Evolutionary conservation across 2,797 vertebrate species (phyloP), one percentile per base, ranked within the genome.

Genomic region (Salarias fasciatus): DNA sequence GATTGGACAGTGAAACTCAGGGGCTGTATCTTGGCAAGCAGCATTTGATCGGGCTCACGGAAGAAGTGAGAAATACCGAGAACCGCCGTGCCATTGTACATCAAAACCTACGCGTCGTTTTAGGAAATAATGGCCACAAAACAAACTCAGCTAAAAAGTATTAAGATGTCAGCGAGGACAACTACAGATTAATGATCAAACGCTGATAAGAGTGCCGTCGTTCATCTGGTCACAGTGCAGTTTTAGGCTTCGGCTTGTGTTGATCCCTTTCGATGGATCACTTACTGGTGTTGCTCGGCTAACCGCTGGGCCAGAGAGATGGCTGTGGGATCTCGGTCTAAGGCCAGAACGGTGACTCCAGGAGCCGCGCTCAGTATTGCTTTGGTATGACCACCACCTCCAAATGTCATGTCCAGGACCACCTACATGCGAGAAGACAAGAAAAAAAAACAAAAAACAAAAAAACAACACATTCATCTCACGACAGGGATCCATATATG

Each of bases 401-500:
- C 98, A 91, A 99, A 99, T 1, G 96, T 99, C 96, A 99, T 94
- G 76, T 99, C 97, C 42, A 99, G 92, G 88, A 97, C 93, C 71
- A 93, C 86, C 93, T 94, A 86, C 64, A 70, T 71, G 72, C 12
- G 61, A 82, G 73, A 81, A 83, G 67, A 47, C 60, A 76, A 83
- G 69, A 75, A 24, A 24, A 24, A 24, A 24, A n/a, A n/a, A n/a
- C n/a, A n/a, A n/a, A n/a, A n/a, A n/a, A n/a, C n/a, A n/a, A n/a
- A n/a, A 35, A 77, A 60, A 83, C 63, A 80, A 85, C 68, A 85
- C 75, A 73, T 72, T 82, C 33, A 70, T 54, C 62, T 76, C 80
- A 85, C 78, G 87, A 68, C 63, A 63, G 60, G 61, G 71, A 69
- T 87, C 71, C 68, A 53, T 80, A 81, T 70, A 67, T 46, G 52